A percentile compares a stretch with the other conserved stretches of the same genome.
These are phyloP conservation scores for Rhinolophus sinicus DNA, from an alignment of 2,113 vertebrate genomes.

Conservation along the genomic window DNA sequence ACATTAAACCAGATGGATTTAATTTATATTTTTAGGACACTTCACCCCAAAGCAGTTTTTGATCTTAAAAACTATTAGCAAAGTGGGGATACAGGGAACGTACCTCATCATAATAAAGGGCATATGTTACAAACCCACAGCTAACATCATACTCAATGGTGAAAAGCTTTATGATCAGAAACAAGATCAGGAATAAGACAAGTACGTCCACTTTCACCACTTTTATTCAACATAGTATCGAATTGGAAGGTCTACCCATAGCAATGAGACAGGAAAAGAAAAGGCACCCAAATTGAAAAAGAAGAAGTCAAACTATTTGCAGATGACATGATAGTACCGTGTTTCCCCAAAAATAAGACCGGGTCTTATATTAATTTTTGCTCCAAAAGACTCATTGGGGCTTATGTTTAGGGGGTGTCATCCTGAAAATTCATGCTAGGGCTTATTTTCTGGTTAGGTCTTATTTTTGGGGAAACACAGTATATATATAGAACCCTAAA, in stretches of 20 bases:
- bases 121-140: background rate
- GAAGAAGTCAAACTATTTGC: background rate
- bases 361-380: no score
- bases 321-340: background rate
- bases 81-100: background rate
- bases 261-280: background rate
- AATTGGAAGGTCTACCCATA: background rate
- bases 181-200: background rate
- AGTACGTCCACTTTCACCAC: background rate
- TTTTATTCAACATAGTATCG: background rate
- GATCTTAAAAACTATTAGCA: background rate
- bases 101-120: background rate
- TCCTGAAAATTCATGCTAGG: no score
- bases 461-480: no score
- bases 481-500: background rate
- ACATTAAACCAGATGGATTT: background rate
- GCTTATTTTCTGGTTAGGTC: no score
- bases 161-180: background rate
- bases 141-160: background rate
- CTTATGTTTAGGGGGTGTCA: no score
- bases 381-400: no score
- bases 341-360: no score
- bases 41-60: background rate
- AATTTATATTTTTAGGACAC: background rate
- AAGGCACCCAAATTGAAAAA: background rate